Conservation (phyloP, 1,140 invertebrate species). For the Carcinoscorpius rotundicauda region DNA sequence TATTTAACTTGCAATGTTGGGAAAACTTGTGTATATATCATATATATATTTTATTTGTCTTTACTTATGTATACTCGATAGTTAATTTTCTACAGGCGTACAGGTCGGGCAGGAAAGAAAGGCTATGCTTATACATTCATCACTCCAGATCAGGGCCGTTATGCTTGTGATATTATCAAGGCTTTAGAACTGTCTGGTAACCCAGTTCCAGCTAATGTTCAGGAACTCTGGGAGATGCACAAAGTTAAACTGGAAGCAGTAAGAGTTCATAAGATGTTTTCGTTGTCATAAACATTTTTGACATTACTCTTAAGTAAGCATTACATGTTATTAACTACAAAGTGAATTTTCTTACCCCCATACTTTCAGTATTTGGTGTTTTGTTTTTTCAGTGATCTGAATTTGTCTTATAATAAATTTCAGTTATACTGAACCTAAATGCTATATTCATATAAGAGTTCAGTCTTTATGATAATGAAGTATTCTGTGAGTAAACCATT, state of each 20-base stretch:
- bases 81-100: conserved; percentile 33
- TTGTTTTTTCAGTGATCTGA: too few relatives aligned
- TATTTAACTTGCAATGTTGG: too few relatives aligned
- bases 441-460: too few relatives aligned
- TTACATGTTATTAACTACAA: too few relatives aligned
- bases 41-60: conserved; percentile 5
- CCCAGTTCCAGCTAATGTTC: conserved; percentile 57
- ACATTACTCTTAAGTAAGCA: conserved; percentile 5
- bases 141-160: conserved; percentile 82
- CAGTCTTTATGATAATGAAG: too few relatives aligned
- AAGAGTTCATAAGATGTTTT: conserved; percentile 33
- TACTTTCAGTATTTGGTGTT: too few relatives aligned
- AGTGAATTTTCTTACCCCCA: too few relatives aligned
- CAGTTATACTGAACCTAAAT: too few relatives aligned
- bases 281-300: not conserved
- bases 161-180: conserved; percentile 83
- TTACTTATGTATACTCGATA: conserved; percentile 1
- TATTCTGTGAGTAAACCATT: too few relatives aligned
- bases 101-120: conserved; percentile 86
- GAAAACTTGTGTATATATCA: not conserved
- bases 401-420: too few relatives aligned
- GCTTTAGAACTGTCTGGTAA: conserved; percentile 74
- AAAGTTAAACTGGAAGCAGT: conserved; percentile 76
- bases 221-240: conserved; percentile 75
- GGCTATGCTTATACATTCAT: conserved; percentile 94